These are phyloP conservation scores for Porites cylindrica DNA, from an alignment of 92 coral and sea anemone species.

Conservation along the genomic window DNA sequence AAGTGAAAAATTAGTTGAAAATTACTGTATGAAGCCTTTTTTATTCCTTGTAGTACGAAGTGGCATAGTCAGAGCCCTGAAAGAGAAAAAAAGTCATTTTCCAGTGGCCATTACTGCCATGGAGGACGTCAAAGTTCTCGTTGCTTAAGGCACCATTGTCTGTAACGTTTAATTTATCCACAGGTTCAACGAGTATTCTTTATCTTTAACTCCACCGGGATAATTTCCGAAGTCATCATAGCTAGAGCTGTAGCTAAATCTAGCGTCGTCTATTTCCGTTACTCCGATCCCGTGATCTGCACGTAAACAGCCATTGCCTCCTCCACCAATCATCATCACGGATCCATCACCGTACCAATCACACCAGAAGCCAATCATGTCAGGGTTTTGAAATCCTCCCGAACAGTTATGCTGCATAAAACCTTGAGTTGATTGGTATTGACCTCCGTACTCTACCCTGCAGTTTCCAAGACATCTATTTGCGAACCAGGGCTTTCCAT, in stretches of 20 bases:
- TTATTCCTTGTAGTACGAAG: too few relatives aligned
- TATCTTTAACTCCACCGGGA: not conserved
- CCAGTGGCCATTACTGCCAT: too few relatives aligned
- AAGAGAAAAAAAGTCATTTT: too few relatives aligned
- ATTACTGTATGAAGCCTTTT: too few relatives aligned
- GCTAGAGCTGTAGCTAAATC: not conserved
- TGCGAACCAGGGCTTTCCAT: not conserved
- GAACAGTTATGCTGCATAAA: not conserved
- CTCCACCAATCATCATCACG: constrained; percentile 52
- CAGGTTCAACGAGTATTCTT: too few relatives aligned
- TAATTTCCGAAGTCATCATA: not conserved
- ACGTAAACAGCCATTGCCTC: constrained; percentile 25
- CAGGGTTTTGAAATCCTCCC: not conserved
- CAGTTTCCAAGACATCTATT: not conserved
- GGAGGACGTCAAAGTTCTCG: too few relatives aligned
- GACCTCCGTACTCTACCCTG: constrained; percentile 16
- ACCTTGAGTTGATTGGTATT: constrained; percentile 1
- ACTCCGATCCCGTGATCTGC: not conserved
- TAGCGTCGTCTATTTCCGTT: constrained; percentile 5
- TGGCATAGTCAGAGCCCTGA: too few relatives aligned
- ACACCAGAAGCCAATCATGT: too few relatives aligned
- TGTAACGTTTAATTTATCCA: too few relatives aligned
- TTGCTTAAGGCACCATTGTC: too few relatives aligned
- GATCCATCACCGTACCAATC: not conserved
- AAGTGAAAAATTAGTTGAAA: too few relatives aligned